Percentiles rank a stretch among this genome's conserved stretches.
Evolutionary conservation across 2,113 vertebrate genomes (phyloP).

Genomic region (Thamnophis sirtalis): DNA sequence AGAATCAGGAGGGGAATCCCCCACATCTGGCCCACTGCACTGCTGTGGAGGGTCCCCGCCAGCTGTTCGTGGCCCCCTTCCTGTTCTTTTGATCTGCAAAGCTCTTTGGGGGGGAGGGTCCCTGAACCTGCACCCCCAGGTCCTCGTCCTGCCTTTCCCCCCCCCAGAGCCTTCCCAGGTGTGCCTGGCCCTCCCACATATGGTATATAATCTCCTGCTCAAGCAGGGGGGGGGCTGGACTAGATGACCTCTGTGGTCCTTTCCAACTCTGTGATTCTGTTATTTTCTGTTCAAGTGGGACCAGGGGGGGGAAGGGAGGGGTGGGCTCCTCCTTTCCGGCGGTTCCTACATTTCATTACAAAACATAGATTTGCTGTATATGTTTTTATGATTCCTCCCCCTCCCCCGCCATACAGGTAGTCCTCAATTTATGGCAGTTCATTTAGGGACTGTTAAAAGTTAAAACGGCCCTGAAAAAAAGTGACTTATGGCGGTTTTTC

Average conservation of each 20-base stretch:
- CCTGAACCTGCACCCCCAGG: background rate
- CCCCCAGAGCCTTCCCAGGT: background rate
- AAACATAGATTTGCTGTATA: background rate
- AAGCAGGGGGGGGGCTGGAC: background rate
- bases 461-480: too few species aligned
- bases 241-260: background rate
- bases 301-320: background rate
- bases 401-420: background rate
- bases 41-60: background rate
- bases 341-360: background rate
- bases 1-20: background rate
- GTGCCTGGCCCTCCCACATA: background rate
- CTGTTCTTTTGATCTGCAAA: background rate
- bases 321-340: background rate
- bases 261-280: background rate
- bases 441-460: background rate
- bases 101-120: too few species aligned
- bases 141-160: background rate
- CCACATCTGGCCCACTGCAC: background rate
- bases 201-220: background rate
- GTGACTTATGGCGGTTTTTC: too few species aligned
- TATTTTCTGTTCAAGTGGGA: background rate
- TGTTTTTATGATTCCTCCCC: background rate
- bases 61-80: background rate
- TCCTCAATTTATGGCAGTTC: background rate